Evolutionary conservation across 1,140 invertebrate genomes (phyloP), one percentile per base, ranked within the genome.

Genomic region (Zaprionus vittiger): DNA sequence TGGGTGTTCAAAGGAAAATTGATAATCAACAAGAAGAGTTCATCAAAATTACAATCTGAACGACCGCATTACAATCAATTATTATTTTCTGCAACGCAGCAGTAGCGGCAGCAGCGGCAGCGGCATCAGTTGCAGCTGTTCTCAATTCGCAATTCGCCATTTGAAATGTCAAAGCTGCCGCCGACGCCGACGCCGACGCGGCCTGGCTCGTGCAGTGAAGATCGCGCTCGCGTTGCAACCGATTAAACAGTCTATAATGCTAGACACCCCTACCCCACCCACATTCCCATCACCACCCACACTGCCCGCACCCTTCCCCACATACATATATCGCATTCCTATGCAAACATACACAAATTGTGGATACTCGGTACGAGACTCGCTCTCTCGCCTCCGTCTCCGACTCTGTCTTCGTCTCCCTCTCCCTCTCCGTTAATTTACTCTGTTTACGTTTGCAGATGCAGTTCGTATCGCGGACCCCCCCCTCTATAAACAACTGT

Each of bases 61-160:
- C 73, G 73, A 52, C 52, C 66, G 49, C 73, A 70, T 63, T 62
- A 59, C 52, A 75, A 75, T 63, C 60, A 70, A 70, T 75, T 75
- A 63, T 56, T 47, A 24, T 56, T 54, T 54, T 26, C 37, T 52
- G 55, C 62, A 28, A 38, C 49, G 52, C 41, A 44, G 15, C 41
- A n/a, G 38, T 15, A n/a, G 34, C 11, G 3, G 12, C 20, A 47
- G 28, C 20, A 65, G 31, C 15, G 6, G 12, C 26, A 28, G 24
- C 26, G 2, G n/a, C 22, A 37, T 24, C n/a, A 67, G 54, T 12
- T 11, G 22, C 26, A 28, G 54, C 26, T 56, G 54, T 26, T 56
- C 24, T 26, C 26, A 49, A 63, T 41, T 49, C 34, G 41, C 41
- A 20, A 47, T 17, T 55, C 12, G 64, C 44, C 54, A 67, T 54